Base-by-base conservation (phyloP, 2,888 invertebrate genomes). In the Sinopyrophorus schimmeli region DNA sequence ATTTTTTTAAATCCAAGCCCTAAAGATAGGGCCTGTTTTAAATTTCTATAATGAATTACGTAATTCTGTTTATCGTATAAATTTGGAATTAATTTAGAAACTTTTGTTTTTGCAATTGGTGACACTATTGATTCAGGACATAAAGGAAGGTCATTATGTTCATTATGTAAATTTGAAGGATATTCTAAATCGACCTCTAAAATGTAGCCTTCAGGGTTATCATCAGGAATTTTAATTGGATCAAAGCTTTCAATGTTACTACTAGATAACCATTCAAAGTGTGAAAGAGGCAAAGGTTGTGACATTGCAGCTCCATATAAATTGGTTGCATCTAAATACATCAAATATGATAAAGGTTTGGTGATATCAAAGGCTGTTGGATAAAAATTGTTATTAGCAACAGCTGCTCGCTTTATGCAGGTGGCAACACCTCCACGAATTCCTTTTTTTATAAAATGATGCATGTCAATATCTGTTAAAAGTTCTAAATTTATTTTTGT, bases 331-430 rank as follows among this genome's bases (percentile, higher is more conserved):
- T 69, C 67, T 27, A 59, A 58, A 58, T 67, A 67, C 39, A 61
- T 54, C 14, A 69, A 28, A 54, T 58, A 66, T 3, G 47, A 44
- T 1, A 40, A 34, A 12, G 54, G 35, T 51, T 62, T 39, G 5
- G n/a, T n/a, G n/a, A 50, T 15, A 59, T 72, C 50, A 54, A 60
- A 71, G 9, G 61, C 47, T 0, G 46, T 37, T 23, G 10, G 2
- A 42, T 71, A 55, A 48, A 68, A 71, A 48, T 59, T 65, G 52
- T 72, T 71, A 55, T 70, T 70, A 3, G 68, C 69, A 44, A 55
- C 54, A 3, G 60, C 59, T 55, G 66, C 61, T 12, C 63, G 28
- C 18, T 66, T 62, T 6, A 47, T 55, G 62, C 59, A 59, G 3
- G 67, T 49, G 3, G 62, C 61, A 2, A 55, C 3, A 0, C 53